Percentiles rank a stretch among this genome's conserved stretches.
phyloP scores from a whole-genome alignment of 2,113 vertebrate genomes.

The Leucopsar rothschildi region DNA sequence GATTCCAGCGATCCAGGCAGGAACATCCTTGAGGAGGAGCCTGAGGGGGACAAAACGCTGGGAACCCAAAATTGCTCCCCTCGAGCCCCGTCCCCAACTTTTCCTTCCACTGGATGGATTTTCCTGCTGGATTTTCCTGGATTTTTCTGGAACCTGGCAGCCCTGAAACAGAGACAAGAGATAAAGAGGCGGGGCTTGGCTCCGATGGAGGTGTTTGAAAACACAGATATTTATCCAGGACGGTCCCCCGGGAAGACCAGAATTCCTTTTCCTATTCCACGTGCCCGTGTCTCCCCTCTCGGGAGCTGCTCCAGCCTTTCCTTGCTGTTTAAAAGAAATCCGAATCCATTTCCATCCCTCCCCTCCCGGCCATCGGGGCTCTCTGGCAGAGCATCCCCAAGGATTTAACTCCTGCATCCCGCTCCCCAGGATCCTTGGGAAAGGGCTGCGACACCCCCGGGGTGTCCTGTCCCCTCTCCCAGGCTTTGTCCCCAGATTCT shows the following conservation, averaged over 20 bases:
- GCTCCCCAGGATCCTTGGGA: accelerated
- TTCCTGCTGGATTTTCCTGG: not conserved
- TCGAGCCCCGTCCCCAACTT: not conserved
- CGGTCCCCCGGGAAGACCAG: not conserved
- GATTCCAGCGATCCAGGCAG: not conserved
- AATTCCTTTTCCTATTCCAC: not conserved
- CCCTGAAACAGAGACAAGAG: not conserved
- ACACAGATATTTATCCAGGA: not conserved
- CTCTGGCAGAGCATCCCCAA: not conserved
- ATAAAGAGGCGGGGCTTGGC: no score
- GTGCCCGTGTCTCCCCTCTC: not conserved
- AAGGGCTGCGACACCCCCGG: not conserved
- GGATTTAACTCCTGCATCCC: not conserved
- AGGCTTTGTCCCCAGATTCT: not conserved
- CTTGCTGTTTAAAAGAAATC: constrained; percentile 1
- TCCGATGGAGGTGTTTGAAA: not conserved
- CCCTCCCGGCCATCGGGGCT: not conserved
- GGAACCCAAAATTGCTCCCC: not conserved
- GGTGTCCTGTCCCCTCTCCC: not conserved
- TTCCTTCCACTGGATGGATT: not conserved
- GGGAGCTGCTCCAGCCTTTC: not conserved
- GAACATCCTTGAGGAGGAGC: not conserved
- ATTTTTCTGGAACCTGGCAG: not conserved
- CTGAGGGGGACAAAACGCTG: accelerated
- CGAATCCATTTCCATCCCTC: not conserved